Conservation (phyloP, 2,888 invertebrate species). For the Macaria notata region DNA sequence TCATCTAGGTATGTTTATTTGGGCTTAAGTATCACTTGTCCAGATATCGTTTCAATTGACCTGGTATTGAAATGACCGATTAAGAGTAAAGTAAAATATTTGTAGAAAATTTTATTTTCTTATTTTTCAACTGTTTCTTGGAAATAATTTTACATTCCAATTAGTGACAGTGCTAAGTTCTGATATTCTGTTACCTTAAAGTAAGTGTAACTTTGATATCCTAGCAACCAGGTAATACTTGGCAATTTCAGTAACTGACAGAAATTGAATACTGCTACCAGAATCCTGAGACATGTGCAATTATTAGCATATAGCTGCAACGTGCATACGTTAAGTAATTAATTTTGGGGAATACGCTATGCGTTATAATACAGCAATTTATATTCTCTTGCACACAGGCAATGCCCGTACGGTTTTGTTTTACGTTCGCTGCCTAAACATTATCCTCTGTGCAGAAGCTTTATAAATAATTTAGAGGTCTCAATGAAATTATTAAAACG, state of each 20-base stretch:
- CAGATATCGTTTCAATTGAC: too few species aligned
- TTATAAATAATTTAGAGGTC: slow-evolving; percentile 47
- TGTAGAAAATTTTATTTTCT: too few species aligned
- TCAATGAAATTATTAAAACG: slow-evolving; percentile 44
- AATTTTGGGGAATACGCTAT: slow-evolving; percentile 48
- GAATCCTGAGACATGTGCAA: slow-evolving; percentile 19
- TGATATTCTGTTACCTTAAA: too few species aligned
- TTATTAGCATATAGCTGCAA: slow-evolving; percentile 34
- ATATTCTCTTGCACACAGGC: slow-evolving; percentile 51
- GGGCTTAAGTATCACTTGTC: too few species aligned
- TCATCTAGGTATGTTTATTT: too few species aligned
- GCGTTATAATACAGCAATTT: slow-evolving; percentile 58
- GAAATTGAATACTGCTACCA: slow-evolving; percentile 17
- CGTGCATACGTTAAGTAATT: slow-evolving; percentile 46
- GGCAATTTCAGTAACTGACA: slow-evolving; percentile 13
- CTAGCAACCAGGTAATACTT: background rate
- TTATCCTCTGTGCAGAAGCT: slow-evolving; percentile 36
- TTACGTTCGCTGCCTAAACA: slow-evolving; percentile 36
- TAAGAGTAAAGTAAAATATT: too few species aligned
- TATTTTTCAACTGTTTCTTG: too few species aligned
- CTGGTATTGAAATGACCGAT: too few species aligned
- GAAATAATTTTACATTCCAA: too few species aligned
- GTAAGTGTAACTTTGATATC: background rate
- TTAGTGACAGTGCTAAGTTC: too few species aligned
- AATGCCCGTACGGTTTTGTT: slow-evolving; percentile 44